Conservation (phyloP, 2,888 invertebrate species). For the Sarcophaga caerulescens region DNA sequence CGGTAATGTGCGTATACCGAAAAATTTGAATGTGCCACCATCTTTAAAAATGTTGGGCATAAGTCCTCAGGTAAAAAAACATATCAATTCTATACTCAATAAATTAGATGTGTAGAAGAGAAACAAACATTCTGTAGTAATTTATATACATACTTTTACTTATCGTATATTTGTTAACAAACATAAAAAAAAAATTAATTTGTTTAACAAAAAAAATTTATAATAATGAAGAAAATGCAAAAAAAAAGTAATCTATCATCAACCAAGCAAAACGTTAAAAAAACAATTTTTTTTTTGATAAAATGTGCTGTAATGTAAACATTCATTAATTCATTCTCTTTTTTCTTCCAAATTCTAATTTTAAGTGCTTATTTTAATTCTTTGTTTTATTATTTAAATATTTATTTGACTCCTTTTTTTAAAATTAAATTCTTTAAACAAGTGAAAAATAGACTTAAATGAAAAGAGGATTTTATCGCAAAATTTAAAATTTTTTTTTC, state of each 20-base stretch:
- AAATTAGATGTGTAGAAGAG: slow-evolving; percentile 72
- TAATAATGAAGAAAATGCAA: not conserved
- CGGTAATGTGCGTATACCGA: slow-evolving; percentile 91
- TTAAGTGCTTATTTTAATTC: slow-evolving; percentile 45
- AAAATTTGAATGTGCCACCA: slow-evolving; percentile 91
- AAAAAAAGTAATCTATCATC: not conserved
- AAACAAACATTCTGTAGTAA: not conserved
- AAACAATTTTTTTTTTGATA: not conserved
- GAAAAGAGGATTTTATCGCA: too few species aligned
- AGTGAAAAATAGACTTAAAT: slow-evolving; percentile 1
- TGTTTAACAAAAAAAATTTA: not conserved
- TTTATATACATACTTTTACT: not conserved
- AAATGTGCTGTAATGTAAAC: slow-evolving; percentile 62
- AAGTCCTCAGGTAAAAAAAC: slow-evolving; percentile 92
- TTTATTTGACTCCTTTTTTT: slow-evolving; percentile 41
- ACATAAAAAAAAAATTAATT: slow-evolving; percentile 9
- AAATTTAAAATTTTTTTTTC: too few species aligned
- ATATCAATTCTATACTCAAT: slow-evolving; percentile 75
- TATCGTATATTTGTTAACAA: slow-evolving; percentile 13
- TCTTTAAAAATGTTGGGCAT: slow-evolving; percentile 96
- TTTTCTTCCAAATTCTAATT: slow-evolving; percentile 33
- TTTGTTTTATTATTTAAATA: slow-evolving; percentile 60
- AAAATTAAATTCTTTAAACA: slow-evolving; percentile 32
- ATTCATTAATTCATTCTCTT: slow-evolving; percentile 61
- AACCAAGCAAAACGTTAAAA: slow-evolving; percentile 6